These are phyloP conservation scores for Drosophila lacteicornis DNA, from an alignment of 1,140 invertebrate species.

Conservation along the genomic window DNA sequence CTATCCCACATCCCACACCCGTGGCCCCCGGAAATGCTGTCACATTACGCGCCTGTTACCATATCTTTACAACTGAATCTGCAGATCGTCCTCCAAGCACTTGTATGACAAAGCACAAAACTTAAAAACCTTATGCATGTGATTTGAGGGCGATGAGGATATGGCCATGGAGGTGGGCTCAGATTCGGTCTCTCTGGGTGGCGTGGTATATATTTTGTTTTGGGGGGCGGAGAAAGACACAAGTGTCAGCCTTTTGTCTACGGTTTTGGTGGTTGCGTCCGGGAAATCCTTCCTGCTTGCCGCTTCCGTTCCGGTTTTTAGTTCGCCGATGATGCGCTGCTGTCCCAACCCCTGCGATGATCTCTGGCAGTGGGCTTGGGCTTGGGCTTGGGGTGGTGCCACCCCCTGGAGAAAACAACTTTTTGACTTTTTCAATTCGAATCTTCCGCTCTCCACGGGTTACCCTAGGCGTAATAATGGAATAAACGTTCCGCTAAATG, in stretches of 20 bases:
- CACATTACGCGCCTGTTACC: slow-evolving; percentile 81
- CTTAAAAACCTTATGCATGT: slow-evolving; percentile 82
- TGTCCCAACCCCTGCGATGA: slow-evolving; percentile 48
- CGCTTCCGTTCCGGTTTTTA: slow-evolving; percentile 76
- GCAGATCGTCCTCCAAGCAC: slow-evolving; percentile 75
- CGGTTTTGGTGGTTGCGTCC: slow-evolving; percentile 55
- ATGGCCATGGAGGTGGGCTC: background rate
- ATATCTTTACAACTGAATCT: slow-evolving; percentile 83
- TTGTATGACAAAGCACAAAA: slow-evolving; percentile 81
- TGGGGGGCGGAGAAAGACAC: slow-evolving; percentile 37
- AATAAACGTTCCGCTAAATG: slow-evolving; percentile 84
- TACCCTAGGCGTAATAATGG: slow-evolving; percentile 79
- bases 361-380: background rate
- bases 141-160: slow-evolving; percentile 64
- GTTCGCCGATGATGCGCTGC: slow-evolving; percentile 42
- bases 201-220: slow-evolving; percentile 10
- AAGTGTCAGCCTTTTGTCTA: slow-evolving; percentile 67
- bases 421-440: slow-evolving; percentile 83
- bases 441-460: slow-evolving; percentile 41
- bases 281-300: slow-evolving; percentile 39
- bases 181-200: background rate
- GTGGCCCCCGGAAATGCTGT: slow-evolving; percentile 43
- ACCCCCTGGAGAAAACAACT: slow-evolving; percentile 38
- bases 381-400: slow-evolving; percentile 23
- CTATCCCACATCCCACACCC: slow-evolving; percentile 9